Evolutionary conservation across 2,888 invertebrate genomes (phyloP).

Genomic region (Caenorhabditis afra): DNA sequence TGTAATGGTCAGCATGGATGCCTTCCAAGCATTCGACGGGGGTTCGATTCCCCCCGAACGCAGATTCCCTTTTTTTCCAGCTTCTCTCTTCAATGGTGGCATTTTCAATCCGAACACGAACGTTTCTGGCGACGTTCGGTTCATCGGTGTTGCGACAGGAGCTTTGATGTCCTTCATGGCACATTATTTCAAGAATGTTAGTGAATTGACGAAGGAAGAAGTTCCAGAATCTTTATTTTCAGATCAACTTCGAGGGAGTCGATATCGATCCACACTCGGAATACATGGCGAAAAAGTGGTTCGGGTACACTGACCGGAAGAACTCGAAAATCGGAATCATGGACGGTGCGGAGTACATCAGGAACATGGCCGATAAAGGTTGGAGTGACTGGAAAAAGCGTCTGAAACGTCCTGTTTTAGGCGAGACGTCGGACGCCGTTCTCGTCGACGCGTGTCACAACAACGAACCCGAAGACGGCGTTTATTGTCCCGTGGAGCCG

Average conservation of each 20-base stretch:
- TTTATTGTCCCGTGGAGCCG: slow-evolving; percentile 31
- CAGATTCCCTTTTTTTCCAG: slow-evolving; percentile 17
- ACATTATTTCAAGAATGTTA: slow-evolving; percentile 24
- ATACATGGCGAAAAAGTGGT: slow-evolving; percentile 45
- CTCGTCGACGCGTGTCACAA: slow-evolving; percentile 45
- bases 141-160: slow-evolving; percentile 36
- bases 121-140: slow-evolving; percentile 13
- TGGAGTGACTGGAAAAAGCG: background rate
- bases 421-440: slow-evolving; percentile 36
- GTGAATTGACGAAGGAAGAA: background rate
- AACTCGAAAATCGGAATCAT: slow-evolving; percentile 23
- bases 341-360: slow-evolving; percentile 32
- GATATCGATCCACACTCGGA: slow-evolving; percentile 40
- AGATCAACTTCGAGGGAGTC: slow-evolving; percentile 31
- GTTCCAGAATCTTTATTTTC: slow-evolving; percentile 3
- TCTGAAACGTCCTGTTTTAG: background rate
- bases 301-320: slow-evolving; percentile 15
- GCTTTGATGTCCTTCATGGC: slow-evolving; percentile 30
- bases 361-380: slow-evolving; percentile 23
- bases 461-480: slow-evolving; percentile 16
- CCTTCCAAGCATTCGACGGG: slow-evolving; percentile 73
- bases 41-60: slow-evolving; percentile 16
- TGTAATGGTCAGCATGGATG: slow-evolving; percentile 74
- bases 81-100: slow-evolving; percentile 1
- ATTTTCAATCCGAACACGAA: slow-evolving; percentile 6